Base-by-base conservation (phyloP, 2,888 invertebrate genomes). In the Lordiphosa andalusiaca region DNA sequence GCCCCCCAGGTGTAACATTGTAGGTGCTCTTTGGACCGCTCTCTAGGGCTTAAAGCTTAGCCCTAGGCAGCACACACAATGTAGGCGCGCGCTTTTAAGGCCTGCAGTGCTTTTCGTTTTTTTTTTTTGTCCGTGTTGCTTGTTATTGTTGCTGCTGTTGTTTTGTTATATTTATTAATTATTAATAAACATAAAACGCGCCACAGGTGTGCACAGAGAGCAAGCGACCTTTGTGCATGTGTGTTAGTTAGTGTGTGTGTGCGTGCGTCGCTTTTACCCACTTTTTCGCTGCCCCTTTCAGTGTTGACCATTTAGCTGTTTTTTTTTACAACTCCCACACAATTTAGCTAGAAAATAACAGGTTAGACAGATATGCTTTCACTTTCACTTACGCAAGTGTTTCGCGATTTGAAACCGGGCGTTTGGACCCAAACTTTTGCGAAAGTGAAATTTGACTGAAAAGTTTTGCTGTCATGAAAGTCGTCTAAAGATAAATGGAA, bases 171-270 rank as follows among this genome's bases (percentile, higher is more conserved):
- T 65, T 75, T 78, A 69, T 82, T 82, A 83, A 83, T 82, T 61
- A 75, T 77, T 75, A 83, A 80, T 82, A 77, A 78, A 70, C 77
- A 78, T 75, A 78, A 77, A 73, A 66, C 70, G 80, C 72, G 72
- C 77, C 83, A 77, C 77, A 77, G 77, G 77, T 77, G 77, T 78
- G 80, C 63, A 55, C 57, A 51, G 16, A 42, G 13, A 38, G 39
- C 38, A 35, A 44, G 25, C 38, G 47, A 64, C 56, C 69, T 57
- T 46, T 53, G 48, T 52, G 47, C 52, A 58, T 37, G 35, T 72
- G 44, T 50, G 53, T 65, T 25, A 49, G 53, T 65, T 25, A 49
- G 44, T 46, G 46, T 55, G 16, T 2, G 21, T 55, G 42, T 41
- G 37, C 39, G 39, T 53, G 12, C 46, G 16, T 46, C 36, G 50